Percentiles rank a stretch among this genome's conserved stretches.
phyloP scores from a whole-genome alignment of 1,140 invertebrate genomes.

The Ips typographus region DNA sequence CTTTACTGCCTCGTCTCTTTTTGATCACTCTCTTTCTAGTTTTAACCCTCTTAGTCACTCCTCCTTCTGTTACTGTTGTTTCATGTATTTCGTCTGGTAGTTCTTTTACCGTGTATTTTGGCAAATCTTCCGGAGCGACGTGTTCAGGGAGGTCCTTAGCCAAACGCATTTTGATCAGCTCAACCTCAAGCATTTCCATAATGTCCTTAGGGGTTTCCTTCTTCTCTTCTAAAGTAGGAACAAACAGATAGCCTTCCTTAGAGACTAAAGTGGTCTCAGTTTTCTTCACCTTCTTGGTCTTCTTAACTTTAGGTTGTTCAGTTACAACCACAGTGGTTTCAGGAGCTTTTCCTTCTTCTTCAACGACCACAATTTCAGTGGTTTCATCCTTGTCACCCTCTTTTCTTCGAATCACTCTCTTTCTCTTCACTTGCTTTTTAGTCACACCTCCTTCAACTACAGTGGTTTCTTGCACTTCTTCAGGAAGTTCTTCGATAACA shows the following conservation, averaged over 20 bases:
- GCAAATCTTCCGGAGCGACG: slow-evolving; percentile 18
- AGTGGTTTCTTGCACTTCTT: slow-evolving; percentile 50
- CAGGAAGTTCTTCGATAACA: slow-evolving; percentile 45
- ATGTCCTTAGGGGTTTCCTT: slow-evolving; percentile 20
- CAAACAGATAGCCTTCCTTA: slow-evolving; percentile 38
- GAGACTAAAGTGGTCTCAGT: slow-evolving; percentile 32
- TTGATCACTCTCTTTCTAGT: slow-evolving; percentile 48
- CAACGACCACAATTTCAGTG: slow-evolving; percentile 54
- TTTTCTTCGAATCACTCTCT: slow-evolving; percentile 51
- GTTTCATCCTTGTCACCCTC: slow-evolving; percentile 53
- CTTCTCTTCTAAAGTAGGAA: slow-evolving; percentile 38
- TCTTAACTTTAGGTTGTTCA: slow-evolving; percentile 42
- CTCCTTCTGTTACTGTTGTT: slow-evolving; percentile 42
- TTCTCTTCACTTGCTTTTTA: slow-evolving; percentile 47
- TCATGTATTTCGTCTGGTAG: slow-evolving; percentile 53
- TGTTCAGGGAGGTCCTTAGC: slow-evolving; percentile 37
- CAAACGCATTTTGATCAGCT: slow-evolving; percentile 29
- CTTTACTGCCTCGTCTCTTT: slow-evolving; percentile 47
- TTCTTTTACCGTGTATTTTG: slow-evolving; percentile 43
- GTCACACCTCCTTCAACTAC: slow-evolving; percentile 18
- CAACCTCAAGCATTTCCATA: slow-evolving; percentile 41
- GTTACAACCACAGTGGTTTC: slow-evolving; percentile 44
- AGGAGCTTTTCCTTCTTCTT: slow-evolving; percentile 51
- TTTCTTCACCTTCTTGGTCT: slow-evolving; percentile 43
- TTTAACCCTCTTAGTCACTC: slow-evolving; percentile 38